Base-by-base conservation (phyloP, 2,113 vertebrate genomes). In the Cynocephalus volans region DNA sequence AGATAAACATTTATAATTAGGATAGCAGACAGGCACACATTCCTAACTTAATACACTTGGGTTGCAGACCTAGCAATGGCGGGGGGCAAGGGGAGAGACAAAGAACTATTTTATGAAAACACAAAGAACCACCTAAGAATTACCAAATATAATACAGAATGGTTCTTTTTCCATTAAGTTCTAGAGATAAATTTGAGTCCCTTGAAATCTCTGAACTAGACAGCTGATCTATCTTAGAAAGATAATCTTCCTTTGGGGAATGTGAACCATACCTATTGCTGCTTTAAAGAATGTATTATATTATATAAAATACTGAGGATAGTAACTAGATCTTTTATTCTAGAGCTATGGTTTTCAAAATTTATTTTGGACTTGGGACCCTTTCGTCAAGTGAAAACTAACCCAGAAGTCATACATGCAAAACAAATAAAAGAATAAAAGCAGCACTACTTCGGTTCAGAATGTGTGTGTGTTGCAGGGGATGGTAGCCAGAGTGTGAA, bases 51-150 rank as follows among this genome's bases (percentile, higher is more conserved):
- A 64, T 15, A 33, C 9, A 79, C 5, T 21, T 19, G 11, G 3
- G 69, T 17, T 91, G 4, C n/a, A 64, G 65, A 26, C 52, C 21
- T 80, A 90, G 31, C 10, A 41, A 54, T 13, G 6, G 1, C 0
- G 69, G 8, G 23, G 10, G 1, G 17, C 15, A 28, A 12, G 6
- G 21, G 12, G 24, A 21, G 26, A 12, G 14, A 83, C 64, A 8
- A 89, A 87, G 36, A 79, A 84, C 48, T 28, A 33, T 24, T 93
- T 93, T 95, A 62, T 60, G 65, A 91, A 93, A 87, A 95, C 12
- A 60, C 82, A 82, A 91, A 92, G 31, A 84, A 50, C 8, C 58
- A 80, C 17, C 67, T 79, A 81, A 67, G 21, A 91, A 75, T 75
- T 41, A 58, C 15, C 24, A 86, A 94, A 60, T 81, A 81, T 18